phyloP scores from a whole-genome alignment of 2,797 vertebrate genomes.

The Crax fasciolata region DNA sequence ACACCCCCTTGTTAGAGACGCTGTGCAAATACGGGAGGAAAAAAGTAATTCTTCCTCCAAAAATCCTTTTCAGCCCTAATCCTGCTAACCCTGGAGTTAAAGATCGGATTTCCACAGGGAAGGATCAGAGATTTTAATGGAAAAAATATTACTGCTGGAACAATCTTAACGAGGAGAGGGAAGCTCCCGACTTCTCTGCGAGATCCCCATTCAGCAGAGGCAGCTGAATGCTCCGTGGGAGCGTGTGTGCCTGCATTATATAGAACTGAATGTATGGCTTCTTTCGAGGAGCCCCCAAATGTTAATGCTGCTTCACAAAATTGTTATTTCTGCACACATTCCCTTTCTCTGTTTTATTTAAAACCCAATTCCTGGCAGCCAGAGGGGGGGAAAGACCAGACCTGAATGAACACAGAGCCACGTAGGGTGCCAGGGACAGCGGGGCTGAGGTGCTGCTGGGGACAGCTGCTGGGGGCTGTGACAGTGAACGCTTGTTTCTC shows the following conservation, averaged over 20 bases:
- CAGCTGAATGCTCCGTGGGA: background rate
- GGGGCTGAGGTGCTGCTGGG: slow-evolving; percentile 70
- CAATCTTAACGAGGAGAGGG: background rate
- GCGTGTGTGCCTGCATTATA: slow-evolving; percentile 21
- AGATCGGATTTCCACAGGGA: slow-evolving; percentile 1
- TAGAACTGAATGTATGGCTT: background rate
- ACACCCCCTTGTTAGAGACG: background rate
- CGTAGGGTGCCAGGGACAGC: slow-evolving; percentile 79
- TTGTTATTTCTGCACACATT: background rate
- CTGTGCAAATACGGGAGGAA: background rate
- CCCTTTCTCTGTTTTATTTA: slow-evolving; percentile 40
- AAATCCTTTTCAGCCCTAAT: slow-evolving; percentile 8
- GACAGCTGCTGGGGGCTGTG: slow-evolving; percentile 70
- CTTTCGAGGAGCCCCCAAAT: slow-evolving; percentile 30
- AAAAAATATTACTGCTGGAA: background rate
- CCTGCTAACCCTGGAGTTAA: background rate
- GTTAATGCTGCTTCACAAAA: background rate
- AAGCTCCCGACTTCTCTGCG: background rate
- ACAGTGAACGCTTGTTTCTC: slow-evolving; percentile 76
- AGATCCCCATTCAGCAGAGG: background rate
- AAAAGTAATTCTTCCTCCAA: background rate
- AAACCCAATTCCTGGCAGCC: slow-evolving; percentile 73
- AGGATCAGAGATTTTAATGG: background rate
- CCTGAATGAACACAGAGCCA: slow-evolving; percentile 70
- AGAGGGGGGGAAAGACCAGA: slow-evolving; percentile 60